Base-by-base conservation (phyloP, 2,797 vertebrate genomes). In the Acanthis flammea region DNA sequence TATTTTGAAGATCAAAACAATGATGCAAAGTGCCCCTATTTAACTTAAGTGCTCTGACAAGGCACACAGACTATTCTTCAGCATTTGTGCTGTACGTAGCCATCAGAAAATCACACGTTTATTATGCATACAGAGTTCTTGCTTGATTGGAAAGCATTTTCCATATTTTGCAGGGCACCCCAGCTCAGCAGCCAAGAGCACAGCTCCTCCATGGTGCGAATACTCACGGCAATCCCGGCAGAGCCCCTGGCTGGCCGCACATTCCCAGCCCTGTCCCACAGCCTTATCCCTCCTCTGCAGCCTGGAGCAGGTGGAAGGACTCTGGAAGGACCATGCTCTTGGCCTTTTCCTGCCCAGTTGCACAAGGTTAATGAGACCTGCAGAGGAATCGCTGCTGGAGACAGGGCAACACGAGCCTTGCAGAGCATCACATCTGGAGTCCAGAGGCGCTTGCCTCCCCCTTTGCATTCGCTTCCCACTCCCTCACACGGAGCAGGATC, bases 1-100 rank as follows among this genome's bases (percentile, higher is more conserved):
- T 95, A 92, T 97, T 96, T 93, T 91, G 93, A 95, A 92, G 91
- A 96, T 94, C 93, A 93, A 95, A 94, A 96, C 90, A 96, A 88
- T 94, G 94, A 96, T 39, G 61, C 92, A 91, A 95, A 88, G 80
- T 95, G 92, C 90, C 91, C 95, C 90, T 96, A 58, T 93, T 95
- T 96, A 95, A 94, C 94, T 95, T 94, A 95, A 95, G 94, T 94
- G 90, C 71, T 95, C 91, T 77, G 79, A 91, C 82, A 94, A 94
- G 91, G 90, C 91, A 95, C 90, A 79, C 75, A 85, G 89, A 61
- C 88, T 88, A 90, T 91, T 94, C 90, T 81, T 63, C 86, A 81
- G 70, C 66, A 44, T 80, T 89, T 83, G 76, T 91, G 88, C 94
- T 28, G 37, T 63, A 73, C 2, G 0, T 82, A 88, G 79, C 76